A percentile compares a stretch with the other conserved stretches of the same genome.
phyloP scores from a whole-genome alignment of 2,797 vertebrate species.

The Galagoides demidoff region DNA sequence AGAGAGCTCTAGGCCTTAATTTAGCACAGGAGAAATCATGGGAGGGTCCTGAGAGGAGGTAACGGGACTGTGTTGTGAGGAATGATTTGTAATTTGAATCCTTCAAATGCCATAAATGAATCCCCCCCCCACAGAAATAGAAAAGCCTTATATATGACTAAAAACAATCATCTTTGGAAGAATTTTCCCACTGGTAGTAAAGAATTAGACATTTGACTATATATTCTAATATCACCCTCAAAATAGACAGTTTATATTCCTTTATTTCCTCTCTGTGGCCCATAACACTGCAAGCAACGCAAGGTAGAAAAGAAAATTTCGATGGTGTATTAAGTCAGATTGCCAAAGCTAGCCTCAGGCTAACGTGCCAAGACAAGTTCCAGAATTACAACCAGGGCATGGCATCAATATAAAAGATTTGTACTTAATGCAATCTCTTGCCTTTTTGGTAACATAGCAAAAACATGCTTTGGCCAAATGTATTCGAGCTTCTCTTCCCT shows the following conservation, averaged over 20 bases:
- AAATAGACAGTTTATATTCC: neutral
- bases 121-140: neutral
- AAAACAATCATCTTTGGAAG: constrained; percentile 31
- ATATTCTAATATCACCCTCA: neutral
- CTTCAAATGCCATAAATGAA: neutral
- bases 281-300: neutral
- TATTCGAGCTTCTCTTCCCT: constrained; percentile 50
- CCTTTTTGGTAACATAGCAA: constrained; percentile 13
- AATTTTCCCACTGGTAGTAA: neutral
- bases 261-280: neutral
- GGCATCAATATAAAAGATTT: neutral
- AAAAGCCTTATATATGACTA: neutral
- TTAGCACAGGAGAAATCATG: constrained; percentile 11
- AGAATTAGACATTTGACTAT: constrained; percentile 25
- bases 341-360: neutral
- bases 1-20: neutral
- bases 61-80: neutral
- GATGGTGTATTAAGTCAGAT: neutral
- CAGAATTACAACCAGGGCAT: constrained; percentile 19
- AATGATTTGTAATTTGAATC: neutral
- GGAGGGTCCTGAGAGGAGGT: neutral
- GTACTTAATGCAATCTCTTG: neutral
- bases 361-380: neutral
- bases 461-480: constrained; percentile 53
- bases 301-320: neutral